Evolutionary conservation across 2,888 invertebrate genomes (phyloP).

Genomic region (Alloplasta piceator): DNA sequence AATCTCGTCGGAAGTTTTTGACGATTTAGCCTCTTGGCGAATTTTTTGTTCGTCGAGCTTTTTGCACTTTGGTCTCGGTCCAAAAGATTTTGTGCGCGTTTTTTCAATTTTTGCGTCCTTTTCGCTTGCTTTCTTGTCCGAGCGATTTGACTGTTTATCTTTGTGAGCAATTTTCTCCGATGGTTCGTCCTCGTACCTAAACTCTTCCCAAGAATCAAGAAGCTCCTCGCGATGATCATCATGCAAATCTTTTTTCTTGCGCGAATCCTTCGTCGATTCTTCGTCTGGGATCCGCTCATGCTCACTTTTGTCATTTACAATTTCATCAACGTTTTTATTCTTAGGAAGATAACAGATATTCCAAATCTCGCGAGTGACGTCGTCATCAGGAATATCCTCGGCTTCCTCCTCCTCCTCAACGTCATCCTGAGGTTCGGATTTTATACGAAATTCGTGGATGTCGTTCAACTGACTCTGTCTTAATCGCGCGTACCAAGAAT

Average conservation of each 20-base stretch:
- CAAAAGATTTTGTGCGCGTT: no score
- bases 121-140: no score
- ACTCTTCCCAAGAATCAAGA: background rate
- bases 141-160: background rate
- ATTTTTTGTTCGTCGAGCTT: conserved; percentile 18
- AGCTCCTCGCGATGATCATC: background rate
- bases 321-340: background rate
- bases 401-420: background rate
- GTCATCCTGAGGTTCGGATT: background rate
- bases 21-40: background rate
- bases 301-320: background rate
- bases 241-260: background rate
- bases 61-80: background rate
- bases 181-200: background rate
- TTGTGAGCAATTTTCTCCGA: conserved; percentile 3
- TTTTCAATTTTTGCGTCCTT: no score
- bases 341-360: conserved; percentile 7
- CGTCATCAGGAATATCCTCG: background rate
- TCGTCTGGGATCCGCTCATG: background rate
- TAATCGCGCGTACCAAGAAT: conserved; percentile 72
- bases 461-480: conserved; percentile 71
- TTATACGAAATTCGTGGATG: conserved; percentile 34
- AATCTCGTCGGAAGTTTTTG: background rate
- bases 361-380: conserved; percentile 21
- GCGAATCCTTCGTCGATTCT: background rate